phyloP scores from a whole-genome alignment of 2,888 invertebrate genomes.

The Euplagia quadripunctaria region DNA sequence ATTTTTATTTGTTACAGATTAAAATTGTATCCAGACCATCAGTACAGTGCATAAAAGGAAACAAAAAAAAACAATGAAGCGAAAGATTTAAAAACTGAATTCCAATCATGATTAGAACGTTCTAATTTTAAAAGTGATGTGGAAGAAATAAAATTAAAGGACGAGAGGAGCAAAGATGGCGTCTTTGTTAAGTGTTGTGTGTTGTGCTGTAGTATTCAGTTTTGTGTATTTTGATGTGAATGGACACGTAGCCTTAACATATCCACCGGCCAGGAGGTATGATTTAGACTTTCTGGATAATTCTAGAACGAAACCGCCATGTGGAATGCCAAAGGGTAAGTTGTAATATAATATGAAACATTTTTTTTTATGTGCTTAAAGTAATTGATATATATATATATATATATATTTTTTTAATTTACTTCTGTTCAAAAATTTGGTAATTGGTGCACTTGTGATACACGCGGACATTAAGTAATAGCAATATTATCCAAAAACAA shows the following conservation, averaged over 20 bases:
- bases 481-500: too few species aligned
- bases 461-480: too few species aligned
- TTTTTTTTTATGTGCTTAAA: not conserved
- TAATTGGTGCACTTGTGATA: not conserved
- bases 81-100: constrained; percentile 25
- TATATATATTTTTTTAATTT: not conserved
- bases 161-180: constrained; percentile 64
- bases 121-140: constrained; percentile 50
- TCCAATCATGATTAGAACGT: constrained; percentile 51
- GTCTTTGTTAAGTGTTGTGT: constrained; percentile 60
- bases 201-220: constrained; percentile 64
- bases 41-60: not conserved
- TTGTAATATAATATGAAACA: not conserved
- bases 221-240: constrained; percentile 60
- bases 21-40: constrained; percentile 7
- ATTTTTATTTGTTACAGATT: constrained; percentile 47
- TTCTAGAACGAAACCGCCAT: constrained; percentile 95
- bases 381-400: not conserved
- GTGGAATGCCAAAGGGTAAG: constrained; percentile 98
- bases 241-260: constrained; percentile 95
- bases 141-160: constrained; percentile 32
- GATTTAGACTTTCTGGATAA: constrained; percentile 97
- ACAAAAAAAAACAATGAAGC: constrained; percentile 29
- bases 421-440: not conserved
- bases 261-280: constrained; percentile 95